Base-by-base conservation (phyloP, 2,113 vertebrate genomes). In the Microcebus jonahi region DNA sequence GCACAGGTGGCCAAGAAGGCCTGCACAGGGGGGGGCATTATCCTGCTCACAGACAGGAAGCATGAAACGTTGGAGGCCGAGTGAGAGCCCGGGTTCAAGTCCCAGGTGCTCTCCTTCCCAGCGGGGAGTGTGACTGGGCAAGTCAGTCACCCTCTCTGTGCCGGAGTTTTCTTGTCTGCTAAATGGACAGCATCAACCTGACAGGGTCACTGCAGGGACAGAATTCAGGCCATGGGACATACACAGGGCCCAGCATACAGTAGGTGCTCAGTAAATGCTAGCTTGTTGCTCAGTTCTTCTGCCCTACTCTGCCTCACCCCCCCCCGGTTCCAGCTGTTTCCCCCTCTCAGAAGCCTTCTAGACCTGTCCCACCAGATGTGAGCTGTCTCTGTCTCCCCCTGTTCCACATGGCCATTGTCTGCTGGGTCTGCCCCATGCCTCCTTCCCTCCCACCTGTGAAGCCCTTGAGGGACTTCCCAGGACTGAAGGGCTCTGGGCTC, bases 251-350 rank as follows among this genome's bases (percentile, higher is more conserved):
- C 36, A 20, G 42, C 34, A 2, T 81, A 55, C 17, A 9, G 18
- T 20, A 42, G 36, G 71, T 65, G 59, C 50, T 57, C 39, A 18
- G 10, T n/a, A 45, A 27, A 31, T 11, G 39, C 71, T 8, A 45
- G 57, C 29, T 5, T 8, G 57, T 8, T 0, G 1, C 55, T 59
- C 0, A 12, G 1, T 36, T 10, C 15, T 25, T 6, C 55, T 13
- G 68, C 77, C 57, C 61, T 10, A 55, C 23, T 85, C 73, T 61
- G 88, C 53, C 10, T 15, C 11, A 0, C 25, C 48, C 68, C 29
- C 68, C 29, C 65, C 48, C 0, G 3, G 2, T 73, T 61, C 68
- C 31, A 3, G 86, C 61, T 21, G 39, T 34, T 31, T 14, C 39
- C 48, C 23, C 45, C 13, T 61, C 68, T 34, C 36, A 65, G 70